phyloP scores from a whole-genome alignment of 2,797 vertebrate genomes.

The Micropoecilia bifurca region DNA sequence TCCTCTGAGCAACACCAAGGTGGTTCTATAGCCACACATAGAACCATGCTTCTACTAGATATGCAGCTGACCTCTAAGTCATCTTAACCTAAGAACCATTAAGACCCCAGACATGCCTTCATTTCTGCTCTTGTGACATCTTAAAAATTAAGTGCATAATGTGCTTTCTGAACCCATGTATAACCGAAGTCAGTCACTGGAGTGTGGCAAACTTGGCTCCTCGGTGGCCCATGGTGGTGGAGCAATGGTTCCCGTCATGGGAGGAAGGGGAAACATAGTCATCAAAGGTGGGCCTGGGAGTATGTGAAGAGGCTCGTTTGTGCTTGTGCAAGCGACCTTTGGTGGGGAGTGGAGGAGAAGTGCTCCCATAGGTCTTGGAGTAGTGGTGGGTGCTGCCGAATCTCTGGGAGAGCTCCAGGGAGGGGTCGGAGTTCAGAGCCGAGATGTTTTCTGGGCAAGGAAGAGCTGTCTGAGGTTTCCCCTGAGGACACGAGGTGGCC shows the following conservation, averaged over 20 bases:
- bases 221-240: conserved; percentile 31
- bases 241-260: conserved; percentile 21
- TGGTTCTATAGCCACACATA: background rate
- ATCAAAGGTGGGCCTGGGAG: conserved; percentile 44
- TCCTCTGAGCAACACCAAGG: background rate
- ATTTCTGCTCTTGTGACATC: background rate
- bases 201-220: conserved; percentile 42
- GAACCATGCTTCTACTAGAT: background rate
- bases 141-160: background rate
- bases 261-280: conserved; percentile 43
- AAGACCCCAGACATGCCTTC: background rate
- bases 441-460: conserved; percentile 33
- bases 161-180: background rate
- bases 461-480: conserved; percentile 58
- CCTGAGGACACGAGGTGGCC: conserved; percentile 73
- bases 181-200: conserved; percentile 39
- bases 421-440: conserved; percentile 46
- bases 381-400: conserved; percentile 22
- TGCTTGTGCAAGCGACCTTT: conserved; percentile 56
- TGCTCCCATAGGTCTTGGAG: conserved; percentile 41
- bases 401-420: conserved; percentile 32
- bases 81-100: background rate
- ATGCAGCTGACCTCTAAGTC: background rate
- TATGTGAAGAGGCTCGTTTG: conserved; percentile 48
- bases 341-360: conserved; percentile 31